Evolutionary conservation across 35 echinoderm and acorn worm species (phyloP).

Genomic region (Ptychodera flava): DNA sequence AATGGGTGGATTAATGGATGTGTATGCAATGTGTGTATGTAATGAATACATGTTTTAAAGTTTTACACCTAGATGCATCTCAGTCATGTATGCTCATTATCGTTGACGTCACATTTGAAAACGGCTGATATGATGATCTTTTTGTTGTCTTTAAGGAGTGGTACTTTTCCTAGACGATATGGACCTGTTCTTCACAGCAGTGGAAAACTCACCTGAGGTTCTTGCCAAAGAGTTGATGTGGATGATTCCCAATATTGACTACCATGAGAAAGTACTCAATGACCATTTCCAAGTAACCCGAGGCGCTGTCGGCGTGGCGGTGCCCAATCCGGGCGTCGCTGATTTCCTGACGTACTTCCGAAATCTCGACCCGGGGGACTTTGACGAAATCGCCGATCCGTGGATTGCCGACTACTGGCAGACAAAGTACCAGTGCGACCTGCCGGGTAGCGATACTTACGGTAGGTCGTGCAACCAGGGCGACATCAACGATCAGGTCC

Average conservation of each 20-base stretch:
- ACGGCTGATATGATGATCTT: no score
- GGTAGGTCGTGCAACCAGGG: not conserved
- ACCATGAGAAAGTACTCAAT: not conserved
- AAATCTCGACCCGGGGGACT: not conserved
- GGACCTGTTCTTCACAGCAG: not conserved
- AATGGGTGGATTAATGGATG: no score
- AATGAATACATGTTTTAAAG: no score
- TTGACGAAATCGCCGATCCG: not conserved
- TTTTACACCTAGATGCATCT: no score
- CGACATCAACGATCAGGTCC: not conserved
- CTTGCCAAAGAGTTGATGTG: not conserved
- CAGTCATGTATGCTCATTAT: no score
- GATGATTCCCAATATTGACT: not conserved
- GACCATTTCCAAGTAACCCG: not conserved
- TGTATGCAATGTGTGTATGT: no score
- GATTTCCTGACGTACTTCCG: conserved; percentile 24
- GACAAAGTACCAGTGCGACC: conserved; percentile 3
- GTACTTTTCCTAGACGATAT: no score
- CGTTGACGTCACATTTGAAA: no score
- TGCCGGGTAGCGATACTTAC: not conserved
- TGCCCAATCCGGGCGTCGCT: not conserved
- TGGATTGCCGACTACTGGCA: conserved; percentile 27
- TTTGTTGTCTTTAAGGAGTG: no score
- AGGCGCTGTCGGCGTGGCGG: conserved; percentile 5
- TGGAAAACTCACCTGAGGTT: not conserved